phyloP scores from a whole-genome alignment of 1,140 invertebrate species.

The Saxidomus purpurata region DNA sequence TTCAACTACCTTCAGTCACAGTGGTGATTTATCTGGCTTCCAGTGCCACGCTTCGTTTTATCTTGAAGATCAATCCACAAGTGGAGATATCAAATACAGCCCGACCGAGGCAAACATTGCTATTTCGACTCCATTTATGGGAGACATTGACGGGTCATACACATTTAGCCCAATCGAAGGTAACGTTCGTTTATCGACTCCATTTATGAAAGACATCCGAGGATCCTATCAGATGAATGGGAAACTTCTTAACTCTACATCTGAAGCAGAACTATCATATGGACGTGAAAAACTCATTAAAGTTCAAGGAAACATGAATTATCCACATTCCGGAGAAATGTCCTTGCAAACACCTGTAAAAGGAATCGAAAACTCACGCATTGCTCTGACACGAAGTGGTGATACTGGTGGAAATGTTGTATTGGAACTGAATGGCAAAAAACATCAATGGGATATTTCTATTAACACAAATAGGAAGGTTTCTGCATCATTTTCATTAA shows the following conservation, averaged over 20 bases:
- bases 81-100: neutral
- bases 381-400: neutral
- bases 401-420: slow-evolving; percentile 8
- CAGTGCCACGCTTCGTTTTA: no score
- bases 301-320: neutral
- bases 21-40: neutral
- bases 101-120: neutral
- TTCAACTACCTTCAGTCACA: neutral
- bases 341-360: neutral
- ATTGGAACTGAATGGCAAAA: neutral
- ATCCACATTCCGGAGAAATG: neutral
- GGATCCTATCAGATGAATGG: slow-evolving; percentile 2
- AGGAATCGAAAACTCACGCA: neutral
- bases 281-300: neutral
- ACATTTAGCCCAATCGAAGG: neutral
- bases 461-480: neutral
- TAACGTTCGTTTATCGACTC: neutral
- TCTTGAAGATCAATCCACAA: neutral
- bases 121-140: neutral
- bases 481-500: neutral
- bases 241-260: neutral
- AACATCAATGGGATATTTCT: neutral
- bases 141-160: slow-evolving; percentile 10
- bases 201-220: neutral
- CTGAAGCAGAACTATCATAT: neutral